phyloP scores from a whole-genome alignment of 1,140 invertebrate genomes.

The Aphaenogaster floridana region DNA sequence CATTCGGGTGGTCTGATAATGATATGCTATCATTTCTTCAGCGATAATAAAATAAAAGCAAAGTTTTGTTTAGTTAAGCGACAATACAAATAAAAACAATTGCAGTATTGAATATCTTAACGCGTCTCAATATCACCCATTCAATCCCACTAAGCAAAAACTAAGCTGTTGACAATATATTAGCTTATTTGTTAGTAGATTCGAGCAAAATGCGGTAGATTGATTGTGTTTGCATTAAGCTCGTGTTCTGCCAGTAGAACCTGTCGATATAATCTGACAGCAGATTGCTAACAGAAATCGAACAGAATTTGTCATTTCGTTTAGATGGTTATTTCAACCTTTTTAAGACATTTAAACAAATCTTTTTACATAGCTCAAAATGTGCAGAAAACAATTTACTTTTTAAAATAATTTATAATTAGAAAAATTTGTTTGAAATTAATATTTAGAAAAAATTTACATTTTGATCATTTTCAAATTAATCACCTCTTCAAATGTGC shows the following conservation, averaged over 20 bases:
- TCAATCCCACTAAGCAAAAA: constrained; percentile 1
- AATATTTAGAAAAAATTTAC: not conserved
- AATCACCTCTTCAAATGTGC: no score
- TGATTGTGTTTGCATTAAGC: not conserved
- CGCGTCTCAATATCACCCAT: not conserved
- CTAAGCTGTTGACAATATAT: not conserved
- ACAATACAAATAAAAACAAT: not conserved
- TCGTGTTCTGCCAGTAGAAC: not conserved
- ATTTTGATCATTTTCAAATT: not conserved
- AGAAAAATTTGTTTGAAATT: not conserved
- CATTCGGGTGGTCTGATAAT: not conserved
- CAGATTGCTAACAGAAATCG: not conserved
- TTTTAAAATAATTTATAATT: not conserved
- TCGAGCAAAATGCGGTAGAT: not conserved
- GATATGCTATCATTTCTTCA: not conserved
- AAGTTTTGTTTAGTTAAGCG: not conserved
- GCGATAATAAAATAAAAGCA: not conserved
- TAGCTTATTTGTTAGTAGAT: not conserved
- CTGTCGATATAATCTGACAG: not conserved
- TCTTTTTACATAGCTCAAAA: no score
- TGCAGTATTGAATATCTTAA: not conserved
- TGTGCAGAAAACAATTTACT: not conserved
- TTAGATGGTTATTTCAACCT: not conserved
- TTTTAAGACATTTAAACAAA: no score
- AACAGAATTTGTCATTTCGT: not conserved